Percentiles rank a stretch among this genome's conserved stretches.
Evolutionary conservation across 1,140 invertebrate genomes (phyloP).

Genomic region (Trachymyrmex cornetzi): DNA sequence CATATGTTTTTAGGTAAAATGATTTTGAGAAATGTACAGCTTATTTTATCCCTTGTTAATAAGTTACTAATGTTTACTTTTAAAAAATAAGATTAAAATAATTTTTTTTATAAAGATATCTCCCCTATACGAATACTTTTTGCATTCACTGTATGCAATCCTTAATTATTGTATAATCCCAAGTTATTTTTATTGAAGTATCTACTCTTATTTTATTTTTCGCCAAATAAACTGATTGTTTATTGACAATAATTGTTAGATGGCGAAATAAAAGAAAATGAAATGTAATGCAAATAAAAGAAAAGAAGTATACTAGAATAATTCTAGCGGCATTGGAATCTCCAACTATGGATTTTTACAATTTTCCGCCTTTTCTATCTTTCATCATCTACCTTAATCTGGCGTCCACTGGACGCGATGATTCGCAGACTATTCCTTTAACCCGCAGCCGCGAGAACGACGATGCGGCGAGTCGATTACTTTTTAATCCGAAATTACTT

Average conservation of each 20-base stretch:
- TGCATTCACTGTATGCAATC: not conserved
- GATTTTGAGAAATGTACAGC: too few relatives aligned
- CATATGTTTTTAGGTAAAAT: too few relatives aligned
- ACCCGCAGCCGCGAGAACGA: slow-evolving; percentile 17
- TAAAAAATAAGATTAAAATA: too few relatives aligned
- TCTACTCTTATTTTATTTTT: not conserved
- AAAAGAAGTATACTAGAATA: slow-evolving; percentile 1
- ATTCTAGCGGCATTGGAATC: slow-evolving; percentile 13
- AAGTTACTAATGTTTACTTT: too few relatives aligned
- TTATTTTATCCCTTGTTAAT: too few relatives aligned
- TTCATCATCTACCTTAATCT: slow-evolving; percentile 63
- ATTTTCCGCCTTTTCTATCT: slow-evolving; percentile 47
- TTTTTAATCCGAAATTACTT: slow-evolving; percentile 78
- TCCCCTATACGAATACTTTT: not conserved
- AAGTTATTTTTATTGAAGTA: not conserved
- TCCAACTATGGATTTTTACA: not conserved
- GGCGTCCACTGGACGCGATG: slow-evolving; percentile 11
- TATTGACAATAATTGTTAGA: not conserved
- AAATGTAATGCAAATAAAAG: too few relatives aligned
- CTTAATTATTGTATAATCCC: not conserved
- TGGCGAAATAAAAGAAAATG: not conserved
- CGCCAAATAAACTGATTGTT: not conserved
- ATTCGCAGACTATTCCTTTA: slow-evolving; percentile 45
- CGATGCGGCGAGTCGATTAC: slow-evolving; percentile 58
- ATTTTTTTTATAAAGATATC: too few relatives aligned